These are phyloP conservation scores for Cavia aperea DNA, from an alignment of 2,113 vertebrate genomes.

Conservation along the genomic window DNA sequence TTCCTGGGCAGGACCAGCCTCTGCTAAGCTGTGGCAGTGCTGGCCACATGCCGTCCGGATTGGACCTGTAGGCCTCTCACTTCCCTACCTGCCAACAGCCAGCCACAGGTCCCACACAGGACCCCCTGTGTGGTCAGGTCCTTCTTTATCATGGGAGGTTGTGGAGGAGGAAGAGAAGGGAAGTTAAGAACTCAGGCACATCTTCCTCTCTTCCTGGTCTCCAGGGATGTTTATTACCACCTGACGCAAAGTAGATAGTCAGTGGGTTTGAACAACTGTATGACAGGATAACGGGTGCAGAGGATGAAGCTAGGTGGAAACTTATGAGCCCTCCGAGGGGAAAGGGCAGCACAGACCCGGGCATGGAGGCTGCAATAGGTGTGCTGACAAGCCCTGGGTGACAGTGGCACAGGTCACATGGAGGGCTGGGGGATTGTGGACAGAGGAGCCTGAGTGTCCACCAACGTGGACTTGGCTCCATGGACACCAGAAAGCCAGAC, in stretches of 20 bases:
- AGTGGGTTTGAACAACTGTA: neutral
- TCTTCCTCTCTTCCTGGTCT: neutral
- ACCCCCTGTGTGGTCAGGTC: neutral
- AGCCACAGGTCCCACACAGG: too few relatives aligned
- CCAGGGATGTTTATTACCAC: neutral
- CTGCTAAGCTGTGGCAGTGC: neutral
- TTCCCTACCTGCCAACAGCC: neutral
- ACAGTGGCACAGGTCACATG: neutral
- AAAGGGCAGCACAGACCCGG: neutral
- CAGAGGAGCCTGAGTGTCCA: neutral
- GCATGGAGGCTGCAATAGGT: neutral
- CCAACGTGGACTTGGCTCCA: neutral
- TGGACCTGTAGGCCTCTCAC: neutral
- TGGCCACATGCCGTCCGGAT: neutral
- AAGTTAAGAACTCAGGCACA: neutral
- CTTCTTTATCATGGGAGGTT: neutral
- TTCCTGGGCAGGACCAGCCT: neutral
- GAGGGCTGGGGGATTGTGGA: too few relatives aligned
- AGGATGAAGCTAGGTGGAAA: fast-evolving
- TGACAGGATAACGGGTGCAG: neutral
- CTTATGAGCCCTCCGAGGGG: neutral
- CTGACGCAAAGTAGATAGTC: neutral
- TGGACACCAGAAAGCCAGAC: neutral
- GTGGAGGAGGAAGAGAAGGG: neutral
- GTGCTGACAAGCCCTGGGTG: neutral